Base-by-base conservation (phyloP, 1,140 invertebrate genomes). In the Ceratoteleas bidentatus region DNA sequence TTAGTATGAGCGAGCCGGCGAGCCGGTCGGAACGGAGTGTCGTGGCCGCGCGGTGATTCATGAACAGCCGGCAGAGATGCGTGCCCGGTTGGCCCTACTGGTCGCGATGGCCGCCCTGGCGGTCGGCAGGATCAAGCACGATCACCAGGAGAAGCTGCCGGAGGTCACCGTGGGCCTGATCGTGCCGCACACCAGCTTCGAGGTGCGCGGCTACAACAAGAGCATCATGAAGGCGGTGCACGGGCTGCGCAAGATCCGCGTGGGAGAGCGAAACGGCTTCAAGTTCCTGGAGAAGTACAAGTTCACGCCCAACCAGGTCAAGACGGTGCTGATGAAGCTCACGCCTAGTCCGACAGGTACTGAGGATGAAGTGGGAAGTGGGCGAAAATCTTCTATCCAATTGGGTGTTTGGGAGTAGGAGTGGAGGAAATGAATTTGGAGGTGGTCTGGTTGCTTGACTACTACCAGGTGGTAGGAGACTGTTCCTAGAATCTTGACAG, bases 291-390 rank as follows among this genome's bases (percentile, higher is more conserved):
- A 94, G 84, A 92, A 93, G 74, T 95, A 94, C 86, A 90, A 91
- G 32, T 95, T 95, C 80, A 93, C 92, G 11, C 91, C 92, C 36
- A 88, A 90, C 43, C 93, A 95, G 79, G 94, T 96, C 32, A 93
- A 93, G 81, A 93, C 92, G 70, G 92, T 93, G 45, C 93, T 95
- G 92, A 94, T 95, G 93, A 93, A 93, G 58, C 89, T 96, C 14
- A 95, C 94, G 49, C 95, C 95, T 7, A 95, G 94, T 91, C 95
- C 95, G 8, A 96, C 94, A 93, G 95, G 95, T 96, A 91, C 89
- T 87, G 16, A 13, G 8, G 8, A 40, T 6, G 38, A n/a, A n/a
- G n/a, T n/a, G 24, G 24, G 4, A 24, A 24, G 4, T 24, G 24
- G 24, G 4, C 1, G 24, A 24, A 24, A 24, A 24, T 1, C 24